phyloP scores from a whole-genome alignment of 2,888 invertebrate genomes.

The Troides oblongomaculatus region DNA sequence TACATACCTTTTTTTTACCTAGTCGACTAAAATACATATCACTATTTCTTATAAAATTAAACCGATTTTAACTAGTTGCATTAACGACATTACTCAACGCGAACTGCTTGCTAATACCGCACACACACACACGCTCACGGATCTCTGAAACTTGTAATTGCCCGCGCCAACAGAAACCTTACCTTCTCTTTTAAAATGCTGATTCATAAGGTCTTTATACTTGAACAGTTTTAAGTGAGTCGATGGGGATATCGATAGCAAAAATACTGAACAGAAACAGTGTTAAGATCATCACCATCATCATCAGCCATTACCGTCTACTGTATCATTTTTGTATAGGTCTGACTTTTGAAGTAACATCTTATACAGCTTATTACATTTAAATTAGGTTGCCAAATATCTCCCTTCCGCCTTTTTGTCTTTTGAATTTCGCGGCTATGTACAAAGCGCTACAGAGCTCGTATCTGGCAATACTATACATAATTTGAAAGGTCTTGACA shows the following conservation, averaged over 20 bases:
- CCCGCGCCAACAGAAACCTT: slow-evolving; percentile 23
- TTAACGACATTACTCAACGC: slow-evolving; percentile 26
- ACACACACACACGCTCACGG: slow-evolving; percentile 27
- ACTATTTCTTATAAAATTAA: slow-evolving; percentile 12
- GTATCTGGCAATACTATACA: no score
- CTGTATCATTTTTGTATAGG: no score
- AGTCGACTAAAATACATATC: not conserved
- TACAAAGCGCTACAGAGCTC: no score
- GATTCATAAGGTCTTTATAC: slow-evolving; percentile 24
- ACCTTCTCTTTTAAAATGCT: slow-evolving; percentile 30
- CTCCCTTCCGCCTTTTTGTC: no score
- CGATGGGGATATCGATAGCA: slow-evolving; percentile 17
- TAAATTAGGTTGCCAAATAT: no score
- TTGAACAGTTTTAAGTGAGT: slow-evolving; percentile 32
- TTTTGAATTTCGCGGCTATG: no score
- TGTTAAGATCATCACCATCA: not conserved
- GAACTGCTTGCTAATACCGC: slow-evolving; percentile 16
- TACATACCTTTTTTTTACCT: not conserved
- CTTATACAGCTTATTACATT: no score
- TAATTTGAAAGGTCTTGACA: no score
- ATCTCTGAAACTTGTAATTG: slow-evolving; percentile 33
- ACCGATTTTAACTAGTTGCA: slow-evolving; percentile 24
- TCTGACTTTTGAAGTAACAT: no score
- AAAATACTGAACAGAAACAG: not conserved
- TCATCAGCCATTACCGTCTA: no score